phyloP scores from a whole-genome alignment of 2,888 invertebrate genomes.

The Tiphia femorata region DNA sequence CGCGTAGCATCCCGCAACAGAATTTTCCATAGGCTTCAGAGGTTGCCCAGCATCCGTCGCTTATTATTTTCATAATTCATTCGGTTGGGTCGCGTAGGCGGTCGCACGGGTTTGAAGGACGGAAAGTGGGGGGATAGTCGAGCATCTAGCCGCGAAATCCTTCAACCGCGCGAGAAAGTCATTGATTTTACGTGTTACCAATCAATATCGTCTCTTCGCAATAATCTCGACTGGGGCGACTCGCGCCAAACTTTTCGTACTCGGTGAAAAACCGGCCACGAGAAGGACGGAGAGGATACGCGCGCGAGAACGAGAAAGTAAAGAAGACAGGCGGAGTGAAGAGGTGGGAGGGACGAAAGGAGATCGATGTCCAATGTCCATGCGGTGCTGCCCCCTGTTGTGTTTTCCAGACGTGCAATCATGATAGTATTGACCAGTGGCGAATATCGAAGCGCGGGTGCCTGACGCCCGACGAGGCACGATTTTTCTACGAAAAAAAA shows the following conservation, averaged over 20 bases:
- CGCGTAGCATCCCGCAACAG: too few species aligned
- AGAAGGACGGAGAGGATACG: background rate
- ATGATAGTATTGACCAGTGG: conserved; percentile 31
- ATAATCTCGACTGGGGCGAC: conserved; percentile 31
- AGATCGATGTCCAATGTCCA: conserved; percentile 56
- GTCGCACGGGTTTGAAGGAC: too few species aligned
- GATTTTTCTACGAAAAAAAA: background rate
- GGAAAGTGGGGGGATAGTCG: too few species aligned
- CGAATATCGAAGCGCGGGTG: conserved; percentile 19
- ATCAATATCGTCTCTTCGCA: conserved; percentile 44
- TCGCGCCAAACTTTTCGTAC: conserved; percentile 56
- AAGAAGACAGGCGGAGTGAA: conserved; percentile 13
- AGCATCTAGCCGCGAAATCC: background rate
- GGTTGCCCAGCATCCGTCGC: too few species aligned
- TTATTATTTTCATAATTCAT: too few species aligned
- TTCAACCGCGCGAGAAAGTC: conserved; percentile 3
- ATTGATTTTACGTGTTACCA: conserved; percentile 44
- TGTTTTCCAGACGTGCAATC: conserved; percentile 39
- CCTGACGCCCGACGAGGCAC: background rate
- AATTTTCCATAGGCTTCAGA: too few species aligned
- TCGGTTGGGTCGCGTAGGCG: too few species aligned
- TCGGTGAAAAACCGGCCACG: conserved; percentile 28
- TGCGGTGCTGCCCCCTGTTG: conserved; percentile 56
- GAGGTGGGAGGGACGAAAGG: conserved; percentile 18
- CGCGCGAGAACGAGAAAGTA: background rate